These are phyloP conservation scores for Cotesia vestalis DNA, from an alignment of 1,140 invertebrate species.

Conservation along the genomic window DNA sequence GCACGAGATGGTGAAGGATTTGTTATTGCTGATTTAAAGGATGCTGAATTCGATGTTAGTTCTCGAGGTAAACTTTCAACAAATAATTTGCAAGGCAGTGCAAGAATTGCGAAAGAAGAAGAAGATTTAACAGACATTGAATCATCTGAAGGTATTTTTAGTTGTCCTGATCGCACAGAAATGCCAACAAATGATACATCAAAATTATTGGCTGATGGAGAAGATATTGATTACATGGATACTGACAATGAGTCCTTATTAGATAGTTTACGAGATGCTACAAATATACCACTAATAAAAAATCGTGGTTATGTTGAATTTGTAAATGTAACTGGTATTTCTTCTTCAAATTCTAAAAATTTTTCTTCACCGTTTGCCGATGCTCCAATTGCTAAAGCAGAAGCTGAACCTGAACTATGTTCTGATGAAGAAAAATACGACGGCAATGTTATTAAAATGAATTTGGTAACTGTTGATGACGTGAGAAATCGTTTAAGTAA, in stretches of 20 bases:
- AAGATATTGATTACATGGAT: conserved; percentile 80
- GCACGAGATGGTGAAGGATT: conserved; percentile 74
- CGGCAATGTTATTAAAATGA: conserved; percentile 57
- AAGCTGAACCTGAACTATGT: conserved; percentile 55
- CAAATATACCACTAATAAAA: conserved; percentile 65
- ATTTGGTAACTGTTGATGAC: conserved; percentile 58
- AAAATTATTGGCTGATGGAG: conserved; percentile 58
- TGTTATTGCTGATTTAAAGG: conserved; percentile 77
- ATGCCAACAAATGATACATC: conserved; percentile 57
- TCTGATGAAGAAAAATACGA: conserved; percentile 53
- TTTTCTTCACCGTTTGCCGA: conserved; percentile 26
- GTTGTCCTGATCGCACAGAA: conserved; percentile 53
- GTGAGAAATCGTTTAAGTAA: conserved; percentile 49
- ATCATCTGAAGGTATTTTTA: conserved; percentile 46
- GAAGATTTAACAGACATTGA: conserved; percentile 55
- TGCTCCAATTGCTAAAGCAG: conserved; percentile 59
- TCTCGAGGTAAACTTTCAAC: conserved; percentile 57
- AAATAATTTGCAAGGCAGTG: conserved; percentile 23
- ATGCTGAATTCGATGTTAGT: conserved; percentile 71
- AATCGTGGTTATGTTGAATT: conserved; percentile 78
- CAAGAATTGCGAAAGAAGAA: conserved; percentile 59
- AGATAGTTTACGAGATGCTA: conserved; percentile 67
- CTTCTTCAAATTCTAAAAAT: conserved; percentile 14
- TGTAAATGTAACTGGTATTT: conserved; percentile 64
- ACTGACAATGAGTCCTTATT: conserved; percentile 72